Conservation (phyloP, 2,113 vertebrate species). For the Gadus chalcogrammus region DNA sequence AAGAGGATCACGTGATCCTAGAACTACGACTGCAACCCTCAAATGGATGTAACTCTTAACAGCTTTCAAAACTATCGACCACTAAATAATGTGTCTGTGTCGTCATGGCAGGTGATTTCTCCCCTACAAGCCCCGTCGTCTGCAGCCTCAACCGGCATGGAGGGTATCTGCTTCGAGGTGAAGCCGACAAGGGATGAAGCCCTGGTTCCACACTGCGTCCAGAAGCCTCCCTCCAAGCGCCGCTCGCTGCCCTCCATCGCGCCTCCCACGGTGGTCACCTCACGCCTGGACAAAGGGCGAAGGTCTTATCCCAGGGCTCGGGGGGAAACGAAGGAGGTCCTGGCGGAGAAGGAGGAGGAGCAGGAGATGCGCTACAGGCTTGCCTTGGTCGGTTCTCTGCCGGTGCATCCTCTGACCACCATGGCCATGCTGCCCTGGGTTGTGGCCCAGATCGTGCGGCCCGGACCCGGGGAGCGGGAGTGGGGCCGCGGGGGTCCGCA, state of each 20-base stretch:
- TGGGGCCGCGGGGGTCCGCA: neutral
- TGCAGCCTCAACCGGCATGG: conserved; percentile 48
- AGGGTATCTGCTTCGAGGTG: conserved; percentile 71
- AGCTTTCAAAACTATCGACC: neutral
- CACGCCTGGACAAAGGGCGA: conserved; percentile 5
- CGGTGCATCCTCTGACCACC: conserved; percentile 84
- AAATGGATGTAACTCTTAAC: neutral
- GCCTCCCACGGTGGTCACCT: conserved; percentile 9
- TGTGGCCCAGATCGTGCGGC: conserved; percentile 83
- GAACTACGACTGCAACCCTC: neutral
- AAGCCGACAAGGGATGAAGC: conserved; percentile 44
- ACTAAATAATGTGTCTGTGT: neutral
- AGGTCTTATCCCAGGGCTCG: neutral
- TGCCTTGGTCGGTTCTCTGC: conserved; percentile 80
- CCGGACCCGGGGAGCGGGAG: conserved; percentile 46
- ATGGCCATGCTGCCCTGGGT: conserved; percentile 96
- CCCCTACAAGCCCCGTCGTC: conserved; percentile 34
- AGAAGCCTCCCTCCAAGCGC: conserved; percentile 31
- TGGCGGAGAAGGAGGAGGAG: conserved; percentile 26
- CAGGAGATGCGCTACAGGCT: conserved; percentile 74
- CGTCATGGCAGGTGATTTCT: neutral
- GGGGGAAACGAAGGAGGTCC: conserved; percentile 6
- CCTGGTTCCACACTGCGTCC: neutral
- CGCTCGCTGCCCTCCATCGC: conserved; percentile 37
- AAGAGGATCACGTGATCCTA: no score